phyloP scores from a whole-genome alignment of 2,888 invertebrate genomes.

The Heliothis peltigera region DNA sequence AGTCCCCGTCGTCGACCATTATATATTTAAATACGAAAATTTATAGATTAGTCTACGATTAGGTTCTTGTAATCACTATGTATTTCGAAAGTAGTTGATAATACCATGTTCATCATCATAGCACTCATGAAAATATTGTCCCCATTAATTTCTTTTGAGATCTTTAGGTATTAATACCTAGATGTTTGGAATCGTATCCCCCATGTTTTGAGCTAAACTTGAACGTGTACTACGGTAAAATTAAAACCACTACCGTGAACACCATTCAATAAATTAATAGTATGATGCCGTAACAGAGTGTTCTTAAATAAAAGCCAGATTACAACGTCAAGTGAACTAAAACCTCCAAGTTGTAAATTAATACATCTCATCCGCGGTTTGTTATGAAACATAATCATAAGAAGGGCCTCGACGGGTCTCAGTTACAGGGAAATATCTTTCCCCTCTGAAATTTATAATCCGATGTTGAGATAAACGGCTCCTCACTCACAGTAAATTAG shows the following conservation, averaged over 20 bases:
- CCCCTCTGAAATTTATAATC: constrained; percentile 64
- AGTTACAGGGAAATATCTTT: constrained; percentile 73
- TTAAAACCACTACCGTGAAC: constrained; percentile 19
- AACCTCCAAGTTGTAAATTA: constrained; percentile 58
- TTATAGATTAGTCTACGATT: constrained; percentile 70
- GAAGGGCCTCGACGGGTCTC: constrained; percentile 60
- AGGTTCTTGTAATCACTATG: constrained; percentile 72
- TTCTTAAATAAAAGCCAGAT: constrained; percentile 51
- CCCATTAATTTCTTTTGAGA: constrained; percentile 28
- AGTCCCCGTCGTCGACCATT: constrained; percentile 74
- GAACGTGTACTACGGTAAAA: constrained; percentile 21
- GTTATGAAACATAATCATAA: constrained; percentile 77
- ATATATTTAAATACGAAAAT: constrained; percentile 76
- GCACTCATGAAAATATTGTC: constrained; percentile 40
- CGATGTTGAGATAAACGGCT: constrained; percentile 72
- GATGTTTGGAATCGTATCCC: not conserved
- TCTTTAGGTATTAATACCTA: too few species aligned
- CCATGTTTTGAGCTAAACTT: constrained; percentile 13
- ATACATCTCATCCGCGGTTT: constrained; percentile 55
- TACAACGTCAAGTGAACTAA: constrained; percentile 53
- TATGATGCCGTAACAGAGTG: constrained; percentile 54
- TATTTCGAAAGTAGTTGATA: constrained; percentile 67
- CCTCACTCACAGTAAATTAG: constrained; percentile 75
- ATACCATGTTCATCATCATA: constrained; percentile 51
- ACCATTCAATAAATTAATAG: constrained; percentile 43